These are phyloP conservation scores for Esox lucius DNA, from an alignment of 2,797 vertebrate genomes.

Conservation along the genomic window DNA sequence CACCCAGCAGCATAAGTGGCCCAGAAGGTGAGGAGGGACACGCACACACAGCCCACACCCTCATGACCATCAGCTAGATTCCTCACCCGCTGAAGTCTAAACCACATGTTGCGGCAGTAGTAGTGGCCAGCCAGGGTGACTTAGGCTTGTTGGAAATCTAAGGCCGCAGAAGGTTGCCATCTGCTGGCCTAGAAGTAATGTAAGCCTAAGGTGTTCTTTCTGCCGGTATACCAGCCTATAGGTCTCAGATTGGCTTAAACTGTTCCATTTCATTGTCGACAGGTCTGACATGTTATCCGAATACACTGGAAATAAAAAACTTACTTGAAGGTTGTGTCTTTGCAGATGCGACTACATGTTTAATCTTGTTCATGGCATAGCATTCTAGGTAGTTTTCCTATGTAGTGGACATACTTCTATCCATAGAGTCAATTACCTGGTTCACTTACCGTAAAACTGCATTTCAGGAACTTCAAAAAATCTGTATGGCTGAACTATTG, in stretches of 20 bases:
- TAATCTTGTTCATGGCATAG: slow-evolving; percentile 16
- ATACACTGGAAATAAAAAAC: background rate
- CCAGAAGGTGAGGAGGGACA: slow-evolving; percentile 74
- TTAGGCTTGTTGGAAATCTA: background rate
- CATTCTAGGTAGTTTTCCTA: slow-evolving; percentile 58
- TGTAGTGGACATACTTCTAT: slow-evolving; percentile 24
- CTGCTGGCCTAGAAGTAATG: slow-evolving; percentile 35
- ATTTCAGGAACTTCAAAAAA: slow-evolving; percentile 29
- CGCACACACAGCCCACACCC: background rate
- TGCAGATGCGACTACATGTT: slow-evolving; percentile 5
- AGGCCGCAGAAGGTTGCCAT: slow-evolving; percentile 24
- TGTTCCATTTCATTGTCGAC: background rate
- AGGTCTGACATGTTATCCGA: background rate
- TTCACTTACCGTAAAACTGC: slow-evolving; percentile 61
- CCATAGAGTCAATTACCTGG: slow-evolving; percentile 18
- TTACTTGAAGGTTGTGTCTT: background rate
- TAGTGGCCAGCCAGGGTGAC: background rate
- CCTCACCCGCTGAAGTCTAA: background rate
- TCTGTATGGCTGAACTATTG: slow-evolving; percentile 27
- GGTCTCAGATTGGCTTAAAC: background rate
- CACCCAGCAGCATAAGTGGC: slow-evolving; percentile 68
- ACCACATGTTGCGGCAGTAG: background rate
- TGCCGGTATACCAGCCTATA: background rate
- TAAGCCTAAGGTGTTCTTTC: background rate
- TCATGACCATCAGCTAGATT: background rate